A percentile compares a stretch with the other conserved stretches of the same genome.
Evolutionary conservation across 1,140 invertebrate species (phyloP).

Genomic region (Calosoma granatense): DNA sequence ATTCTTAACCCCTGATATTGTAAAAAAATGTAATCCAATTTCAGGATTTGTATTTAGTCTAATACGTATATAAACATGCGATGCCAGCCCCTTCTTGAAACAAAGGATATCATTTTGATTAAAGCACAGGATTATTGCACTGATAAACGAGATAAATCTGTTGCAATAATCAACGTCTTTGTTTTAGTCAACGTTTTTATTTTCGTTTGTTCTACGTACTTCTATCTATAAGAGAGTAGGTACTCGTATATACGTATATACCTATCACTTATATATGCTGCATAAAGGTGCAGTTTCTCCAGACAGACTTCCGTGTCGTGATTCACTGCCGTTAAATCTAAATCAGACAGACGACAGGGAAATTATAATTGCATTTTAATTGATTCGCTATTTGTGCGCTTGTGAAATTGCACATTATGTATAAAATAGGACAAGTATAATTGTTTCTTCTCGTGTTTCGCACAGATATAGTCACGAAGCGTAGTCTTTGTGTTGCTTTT

Average conservation of each 20-base stretch:
- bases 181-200: background rate
- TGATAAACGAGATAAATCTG: background rate
- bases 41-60: background rate
- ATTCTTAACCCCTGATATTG: conserved; percentile 1
- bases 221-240: too few relatives aligned
- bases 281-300: too few relatives aligned
- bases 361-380: background rate
- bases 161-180: background rate
- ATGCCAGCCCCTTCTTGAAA: background rate
- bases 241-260: too few relatives aligned
- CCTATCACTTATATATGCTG: too few relatives aligned
- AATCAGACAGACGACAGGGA: background rate
- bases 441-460: too few relatives aligned
- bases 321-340: background rate
- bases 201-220: too few relatives aligned
- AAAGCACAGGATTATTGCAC: background rate
- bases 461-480: too few relatives aligned
- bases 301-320: background rate
- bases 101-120: background rate
- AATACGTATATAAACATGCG: background rate
- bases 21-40: conserved; percentile 1
- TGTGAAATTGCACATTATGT: background rate
- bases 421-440: too few relatives aligned
- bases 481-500: too few relatives aligned
- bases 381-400: background rate